phyloP scores from a whole-genome alignment of 2,888 invertebrate genomes.

The Campaea margaritaria region DNA sequence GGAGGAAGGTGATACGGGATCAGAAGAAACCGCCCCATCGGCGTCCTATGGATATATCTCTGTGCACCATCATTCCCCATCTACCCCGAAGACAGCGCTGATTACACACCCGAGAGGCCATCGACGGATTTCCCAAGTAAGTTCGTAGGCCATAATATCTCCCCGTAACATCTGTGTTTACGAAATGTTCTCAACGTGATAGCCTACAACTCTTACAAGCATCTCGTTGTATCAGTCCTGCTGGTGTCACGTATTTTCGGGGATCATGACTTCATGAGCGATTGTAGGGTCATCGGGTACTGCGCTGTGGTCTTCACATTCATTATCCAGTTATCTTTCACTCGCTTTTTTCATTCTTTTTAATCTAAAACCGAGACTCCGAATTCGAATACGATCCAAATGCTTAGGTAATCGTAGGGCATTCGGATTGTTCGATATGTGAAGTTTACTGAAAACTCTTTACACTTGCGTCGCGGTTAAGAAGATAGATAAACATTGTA shows the following conservation, averaged over 20 bases:
- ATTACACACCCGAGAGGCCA: no score
- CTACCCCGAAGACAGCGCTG: no score
- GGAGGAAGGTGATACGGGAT: no score
- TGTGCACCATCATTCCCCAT: no score
- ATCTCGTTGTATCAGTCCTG: constrained; percentile 5
- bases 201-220: constrained; percentile 13
- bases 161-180: constrained; percentile 24
- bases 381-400: no score
- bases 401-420: neutral
- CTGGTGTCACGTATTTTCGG: constrained; percentile 35
- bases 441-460: constrained; percentile 21
- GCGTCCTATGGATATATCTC: no score
- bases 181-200: constrained; percentile 34
- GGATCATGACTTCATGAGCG: constrained; percentile 38
- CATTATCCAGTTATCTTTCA: neutral
- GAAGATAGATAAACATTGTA: constrained; percentile 30
- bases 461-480: constrained; percentile 8
- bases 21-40: no score
- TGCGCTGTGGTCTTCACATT: constrained; percentile 31
- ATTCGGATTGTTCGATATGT: neutral
- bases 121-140: no score
- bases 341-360: constrained; percentile 15
- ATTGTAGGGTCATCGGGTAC: constrained; percentile 46
- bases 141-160: neutral
- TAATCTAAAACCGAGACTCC: neutral